phyloP scores from a whole-genome alignment of 2,888 invertebrate species.

The Brachypterus glaber region DNA sequence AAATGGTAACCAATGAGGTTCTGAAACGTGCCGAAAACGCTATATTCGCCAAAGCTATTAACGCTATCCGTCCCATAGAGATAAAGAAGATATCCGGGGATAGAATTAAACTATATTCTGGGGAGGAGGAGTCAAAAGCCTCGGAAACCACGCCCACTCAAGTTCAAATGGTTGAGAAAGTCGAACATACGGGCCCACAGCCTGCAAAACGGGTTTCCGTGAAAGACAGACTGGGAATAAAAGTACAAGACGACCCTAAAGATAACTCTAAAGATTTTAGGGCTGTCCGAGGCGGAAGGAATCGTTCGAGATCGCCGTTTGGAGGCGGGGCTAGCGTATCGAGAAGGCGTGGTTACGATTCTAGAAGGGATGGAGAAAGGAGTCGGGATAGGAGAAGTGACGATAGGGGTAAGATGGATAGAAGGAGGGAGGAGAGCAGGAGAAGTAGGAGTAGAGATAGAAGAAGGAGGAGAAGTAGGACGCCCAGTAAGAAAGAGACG shows the following conservation, averaged over 20 bases:
- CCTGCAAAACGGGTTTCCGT: slow-evolving; percentile 61
- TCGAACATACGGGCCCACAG: slow-evolving; percentile 20
- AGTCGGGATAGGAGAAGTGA: slow-evolving; percentile 25
- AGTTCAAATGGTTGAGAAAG: slow-evolving; percentile 12
- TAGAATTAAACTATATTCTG: slow-evolving; percentile 56
- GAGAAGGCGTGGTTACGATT: slow-evolving; percentile 39
- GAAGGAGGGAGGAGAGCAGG: slow-evolving; percentile 36
- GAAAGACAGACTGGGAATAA: slow-evolving; percentile 71
- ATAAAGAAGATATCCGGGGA: slow-evolving; percentile 64
- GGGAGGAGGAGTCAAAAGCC: slow-evolving; percentile 32
- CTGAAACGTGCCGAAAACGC: slow-evolving; percentile 86
- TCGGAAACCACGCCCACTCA: slow-evolving; percentile 12
- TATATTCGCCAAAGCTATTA: slow-evolving; percentile 80
- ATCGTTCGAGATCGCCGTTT: slow-evolving; percentile 37
- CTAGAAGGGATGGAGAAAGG: slow-evolving; percentile 34
- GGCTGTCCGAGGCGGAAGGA: slow-evolving; percentile 46
- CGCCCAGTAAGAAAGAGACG: slow-evolving; percentile 28
- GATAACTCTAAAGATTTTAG: no score
- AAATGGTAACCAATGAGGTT: slow-evolving; percentile 78
- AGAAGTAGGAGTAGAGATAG: slow-evolving; percentile 40
- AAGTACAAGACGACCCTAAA: slow-evolving; percentile 51
- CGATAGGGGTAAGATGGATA: slow-evolving; percentile 17
- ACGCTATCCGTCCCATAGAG: slow-evolving; percentile 63
- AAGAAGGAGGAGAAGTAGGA: slow-evolving; percentile 30
- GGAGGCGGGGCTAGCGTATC: slow-evolving; percentile 47